Evolutionary conservation across 1,140 invertebrate genomes (phyloP).

Genomic region (Brachionus angularis): DNA sequence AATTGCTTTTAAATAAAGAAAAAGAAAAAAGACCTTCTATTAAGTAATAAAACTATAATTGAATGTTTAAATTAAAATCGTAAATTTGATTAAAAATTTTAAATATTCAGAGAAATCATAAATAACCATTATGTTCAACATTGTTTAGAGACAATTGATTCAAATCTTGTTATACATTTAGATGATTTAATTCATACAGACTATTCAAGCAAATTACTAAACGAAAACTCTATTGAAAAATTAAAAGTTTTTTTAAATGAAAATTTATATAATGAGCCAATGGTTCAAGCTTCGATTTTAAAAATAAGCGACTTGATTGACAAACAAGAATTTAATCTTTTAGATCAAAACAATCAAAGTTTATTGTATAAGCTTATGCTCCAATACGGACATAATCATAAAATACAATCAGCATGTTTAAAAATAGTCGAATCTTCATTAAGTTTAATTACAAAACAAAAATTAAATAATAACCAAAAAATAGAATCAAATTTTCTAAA

Average conservation of each 20-base stretch:
- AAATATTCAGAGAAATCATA: constrained; percentile 12
- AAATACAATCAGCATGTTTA: background rate
- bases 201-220: background rate
- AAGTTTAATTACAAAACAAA: background rate
- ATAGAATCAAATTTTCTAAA: too few species aligned
- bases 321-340: background rate
- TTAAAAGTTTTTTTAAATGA: background rate
- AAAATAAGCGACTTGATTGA: background rate
- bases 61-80: too few species aligned
- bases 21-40: background rate
- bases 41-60: background rate
- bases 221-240: background rate
- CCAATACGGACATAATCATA: background rate
- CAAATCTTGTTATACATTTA: constrained; percentile 8
- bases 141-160: constrained; percentile 15
- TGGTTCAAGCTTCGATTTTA: background rate
- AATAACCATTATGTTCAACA: constrained; percentile 15
- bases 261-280: background rate
- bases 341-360: constrained; percentile 1
- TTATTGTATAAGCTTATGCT: constrained; percentile 1
- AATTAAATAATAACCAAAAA: background rate
- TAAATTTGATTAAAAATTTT: background rate
- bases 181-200: background rate
- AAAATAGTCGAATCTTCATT: constrained; percentile 1
- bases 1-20: background rate